These are phyloP conservation scores for Pterostichus madidus DNA, from an alignment of 2,888 invertebrate genomes.

Conservation along the genomic window DNA sequence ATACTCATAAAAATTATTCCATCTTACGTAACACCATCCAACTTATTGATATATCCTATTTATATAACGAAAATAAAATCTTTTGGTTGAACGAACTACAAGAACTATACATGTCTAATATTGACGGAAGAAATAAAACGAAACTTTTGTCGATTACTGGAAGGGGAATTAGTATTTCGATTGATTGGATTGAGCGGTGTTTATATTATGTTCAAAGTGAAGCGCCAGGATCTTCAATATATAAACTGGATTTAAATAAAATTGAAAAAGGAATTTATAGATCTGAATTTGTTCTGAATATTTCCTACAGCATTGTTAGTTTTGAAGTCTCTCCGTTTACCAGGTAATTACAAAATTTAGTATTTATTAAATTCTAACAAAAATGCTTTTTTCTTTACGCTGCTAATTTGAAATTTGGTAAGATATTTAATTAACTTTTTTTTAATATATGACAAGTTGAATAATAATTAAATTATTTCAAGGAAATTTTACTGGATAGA, in stretches of 20 bases:
- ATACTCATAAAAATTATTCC: slow-evolving; percentile 80
- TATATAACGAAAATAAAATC: slow-evolving; percentile 85
- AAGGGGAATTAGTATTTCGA: slow-evolving; percentile 84
- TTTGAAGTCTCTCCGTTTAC: slow-evolving; percentile 87
- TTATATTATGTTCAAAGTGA: slow-evolving; percentile 89
- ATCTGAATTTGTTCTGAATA: slow-evolving; percentile 79
- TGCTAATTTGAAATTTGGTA: slow-evolving; percentile 54
- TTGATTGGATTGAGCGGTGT: slow-evolving; percentile 93
- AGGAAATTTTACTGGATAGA: slow-evolving; percentile 90
- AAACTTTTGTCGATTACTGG: slow-evolving; percentile 81
- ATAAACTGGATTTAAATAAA: slow-evolving; percentile 84
- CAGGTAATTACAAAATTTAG: slow-evolving; percentile 78
- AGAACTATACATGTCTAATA: slow-evolving; percentile 80
- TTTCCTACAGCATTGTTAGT: slow-evolving; percentile 81
- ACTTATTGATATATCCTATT: slow-evolving; percentile 84
- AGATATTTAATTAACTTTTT: not conserved
- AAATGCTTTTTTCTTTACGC: slow-evolving; percentile 18
- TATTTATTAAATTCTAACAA: not conserved
- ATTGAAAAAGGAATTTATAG: slow-evolving; percentile 80
- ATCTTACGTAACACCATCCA: slow-evolving; percentile 83
- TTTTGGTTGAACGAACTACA: slow-evolving; percentile 91
- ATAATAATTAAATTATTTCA: slow-evolving; percentile 69
- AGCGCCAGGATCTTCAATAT: slow-evolving; percentile 79
- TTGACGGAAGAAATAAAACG: slow-evolving; percentile 79
- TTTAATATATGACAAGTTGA: not conserved